Evolutionary conservation across 1,140 invertebrate genomes (phyloP).

Genomic region (Ceratina japonica): DNA sequence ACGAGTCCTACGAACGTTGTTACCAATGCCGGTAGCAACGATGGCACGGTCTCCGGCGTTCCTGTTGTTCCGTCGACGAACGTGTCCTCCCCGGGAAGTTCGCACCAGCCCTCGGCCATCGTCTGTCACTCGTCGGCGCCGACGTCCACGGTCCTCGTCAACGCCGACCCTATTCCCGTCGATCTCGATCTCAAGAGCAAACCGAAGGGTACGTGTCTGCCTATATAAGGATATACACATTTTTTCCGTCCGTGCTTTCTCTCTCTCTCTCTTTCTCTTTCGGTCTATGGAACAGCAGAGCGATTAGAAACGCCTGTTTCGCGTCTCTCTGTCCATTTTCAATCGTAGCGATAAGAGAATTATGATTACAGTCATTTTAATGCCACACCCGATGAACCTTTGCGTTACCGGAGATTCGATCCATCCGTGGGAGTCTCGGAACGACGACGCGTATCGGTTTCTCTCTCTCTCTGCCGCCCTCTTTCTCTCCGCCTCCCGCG

Average conservation of each 20-base stretch:
- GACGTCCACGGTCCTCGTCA: constrained; percentile 51
- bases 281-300: too few relatives aligned
- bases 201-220: constrained; percentile 63
- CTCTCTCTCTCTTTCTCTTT: neutral
- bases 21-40: constrained; percentile 49
- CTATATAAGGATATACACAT: too few relatives aligned
- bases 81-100: constrained; percentile 24
- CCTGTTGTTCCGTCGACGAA: constrained; percentile 55
- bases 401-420: too few relatives aligned
- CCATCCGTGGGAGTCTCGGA: too few relatives aligned
- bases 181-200: constrained; percentile 70
- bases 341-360: too few relatives aligned
- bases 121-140: constrained; percentile 68
- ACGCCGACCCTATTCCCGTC: constrained; percentile 60
- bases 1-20: constrained; percentile 22
- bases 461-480: constrained; percentile 34
- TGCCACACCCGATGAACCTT: neutral
- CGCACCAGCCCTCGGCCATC: constrained; percentile 59
- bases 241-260: too few relatives aligned
- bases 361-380: too few relatives aligned
- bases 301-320: too few relatives aligned
- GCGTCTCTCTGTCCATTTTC: too few relatives aligned
- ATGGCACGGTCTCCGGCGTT: constrained; percentile 48
- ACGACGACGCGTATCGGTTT: neutral
- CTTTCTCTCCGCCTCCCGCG: constrained; percentile 32